Evolutionary conservation across 2,113 vertebrate species (phyloP).

Genomic region (Oncorhynchus kisutch): DNA sequence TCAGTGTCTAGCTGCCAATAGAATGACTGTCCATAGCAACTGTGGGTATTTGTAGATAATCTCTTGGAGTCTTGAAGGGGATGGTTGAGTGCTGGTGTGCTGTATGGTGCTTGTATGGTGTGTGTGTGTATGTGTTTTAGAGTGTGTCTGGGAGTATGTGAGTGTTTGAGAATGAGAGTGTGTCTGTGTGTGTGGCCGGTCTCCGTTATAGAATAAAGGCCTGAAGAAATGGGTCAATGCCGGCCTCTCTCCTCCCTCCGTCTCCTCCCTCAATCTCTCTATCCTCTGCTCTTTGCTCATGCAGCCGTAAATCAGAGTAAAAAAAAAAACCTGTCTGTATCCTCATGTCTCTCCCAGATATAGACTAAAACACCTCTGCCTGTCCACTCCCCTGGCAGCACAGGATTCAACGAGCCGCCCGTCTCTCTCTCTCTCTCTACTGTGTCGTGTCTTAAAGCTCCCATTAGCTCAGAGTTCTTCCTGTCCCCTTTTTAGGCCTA

Average conservation of each 20-base stretch:
- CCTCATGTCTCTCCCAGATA: not conserved
- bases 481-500: not conserved
- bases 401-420: constrained; percentile 44
- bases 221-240: constrained; percentile 75
- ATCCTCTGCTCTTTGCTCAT: constrained; percentile 42
- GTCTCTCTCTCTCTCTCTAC: not conserved
- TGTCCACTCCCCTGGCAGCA: constrained; percentile 46
- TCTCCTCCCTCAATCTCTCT: not conserved
- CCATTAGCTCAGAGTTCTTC: constrained; percentile 19
- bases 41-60: no score
- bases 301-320: not conserved
- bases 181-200: constrained; percentile 31
- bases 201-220: constrained; percentile 62
- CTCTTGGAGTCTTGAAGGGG: no score
- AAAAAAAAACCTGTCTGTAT: constrained; percentile 51
- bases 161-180: constrained; percentile 6
- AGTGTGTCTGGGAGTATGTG: not conserved
- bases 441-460: constrained; percentile 1
- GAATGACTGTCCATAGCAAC: no score
- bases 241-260: constrained; percentile 9
- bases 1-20: no score
- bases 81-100: no score
- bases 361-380: constrained; percentile 5
- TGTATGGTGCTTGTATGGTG: no score
- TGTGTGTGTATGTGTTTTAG: no score